These are phyloP conservation scores for Holothuria leucospilota DNA, from an alignment of 53 echinoderm and acorn worm genomes.

Conservation along the genomic window DNA sequence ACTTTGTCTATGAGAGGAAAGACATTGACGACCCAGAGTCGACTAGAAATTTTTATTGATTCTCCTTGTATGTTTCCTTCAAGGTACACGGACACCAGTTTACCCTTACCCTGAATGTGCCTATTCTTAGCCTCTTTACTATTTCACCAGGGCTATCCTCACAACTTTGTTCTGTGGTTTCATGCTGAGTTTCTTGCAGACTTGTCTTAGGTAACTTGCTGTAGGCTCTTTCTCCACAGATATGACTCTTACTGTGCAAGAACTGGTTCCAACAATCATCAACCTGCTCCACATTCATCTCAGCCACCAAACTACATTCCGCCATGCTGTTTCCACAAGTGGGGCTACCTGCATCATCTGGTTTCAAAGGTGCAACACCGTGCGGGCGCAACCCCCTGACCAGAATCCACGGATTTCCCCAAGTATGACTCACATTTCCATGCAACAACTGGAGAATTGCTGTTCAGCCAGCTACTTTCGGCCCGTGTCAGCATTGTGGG, in stretches of 20 bases:
- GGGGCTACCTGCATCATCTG: constrained; percentile 7
- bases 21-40: neutral
- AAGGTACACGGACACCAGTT: neutral
- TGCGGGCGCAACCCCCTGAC: constrained; percentile 12
- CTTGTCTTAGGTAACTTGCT: no score
- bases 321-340: neutral
- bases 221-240: no score
- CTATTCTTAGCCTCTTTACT: no score
- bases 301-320: neutral
- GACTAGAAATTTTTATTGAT: neutral
- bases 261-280: neutral
- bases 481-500: no score
- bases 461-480: neutral
- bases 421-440: neutral
- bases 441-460: constrained; percentile 4
- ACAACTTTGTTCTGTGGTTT: no score
- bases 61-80: neutral
- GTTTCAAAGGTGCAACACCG: constrained; percentile 10
- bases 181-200: no score
- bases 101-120: neutral
- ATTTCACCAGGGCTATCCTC: no score
- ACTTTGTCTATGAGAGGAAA: neutral
- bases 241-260: no score
- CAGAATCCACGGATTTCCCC: constrained; percentile 9
- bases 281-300: constrained; percentile 3